Evolutionary conservation across 2,888 invertebrate species (phyloP).

Genomic region (Maniola hyperantus): DNA sequence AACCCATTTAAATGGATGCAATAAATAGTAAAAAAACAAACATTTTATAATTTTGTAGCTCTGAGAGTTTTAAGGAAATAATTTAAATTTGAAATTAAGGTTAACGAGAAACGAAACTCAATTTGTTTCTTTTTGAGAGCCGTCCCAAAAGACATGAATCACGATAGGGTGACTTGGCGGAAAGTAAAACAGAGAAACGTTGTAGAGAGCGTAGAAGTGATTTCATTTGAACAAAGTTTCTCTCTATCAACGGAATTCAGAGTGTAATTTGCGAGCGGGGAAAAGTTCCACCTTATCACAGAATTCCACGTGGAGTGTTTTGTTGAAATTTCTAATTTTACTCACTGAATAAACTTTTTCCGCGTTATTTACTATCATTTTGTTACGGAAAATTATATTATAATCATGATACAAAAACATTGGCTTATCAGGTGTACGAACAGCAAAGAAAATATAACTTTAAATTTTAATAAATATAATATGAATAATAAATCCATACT

Average conservation of each 20-base stretch:
- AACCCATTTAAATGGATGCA: too few species aligned
- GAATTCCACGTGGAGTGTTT: conserved; percentile 79
- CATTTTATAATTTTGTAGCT: conserved; percentile 1
- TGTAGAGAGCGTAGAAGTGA: conserved; percentile 69
- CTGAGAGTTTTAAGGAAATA: conserved; percentile 26
- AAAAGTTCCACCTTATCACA: conserved; percentile 78
- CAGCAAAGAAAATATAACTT: too few species aligned
- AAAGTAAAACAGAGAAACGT: conserved; percentile 66
- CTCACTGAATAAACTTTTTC: conserved; percentile 48
- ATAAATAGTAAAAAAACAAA: neutral
- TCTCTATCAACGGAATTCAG: conserved; percentile 77
- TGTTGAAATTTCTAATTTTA: conserved; percentile 71
- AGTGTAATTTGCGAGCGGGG: conserved; percentile 76
- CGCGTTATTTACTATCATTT: conserved; percentile 30
- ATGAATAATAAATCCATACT: too few species aligned
- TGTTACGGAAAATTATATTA: conserved; percentile 1
- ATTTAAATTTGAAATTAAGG: conserved; percentile 46
- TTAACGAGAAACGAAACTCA: conserved; percentile 45
- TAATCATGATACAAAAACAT: too few species aligned
- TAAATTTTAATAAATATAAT: too few species aligned
- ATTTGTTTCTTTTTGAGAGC: conserved; percentile 48
- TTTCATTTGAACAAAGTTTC: conserved; percentile 76
- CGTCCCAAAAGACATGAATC: conserved; percentile 52
- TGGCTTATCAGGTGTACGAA: too few species aligned
- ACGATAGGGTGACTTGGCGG: conserved; percentile 57